These are phyloP conservation scores for Stylophora pistillata DNA, from an alignment of 64 coral and sea anemone genomes.

Conservation along the genomic window DNA sequence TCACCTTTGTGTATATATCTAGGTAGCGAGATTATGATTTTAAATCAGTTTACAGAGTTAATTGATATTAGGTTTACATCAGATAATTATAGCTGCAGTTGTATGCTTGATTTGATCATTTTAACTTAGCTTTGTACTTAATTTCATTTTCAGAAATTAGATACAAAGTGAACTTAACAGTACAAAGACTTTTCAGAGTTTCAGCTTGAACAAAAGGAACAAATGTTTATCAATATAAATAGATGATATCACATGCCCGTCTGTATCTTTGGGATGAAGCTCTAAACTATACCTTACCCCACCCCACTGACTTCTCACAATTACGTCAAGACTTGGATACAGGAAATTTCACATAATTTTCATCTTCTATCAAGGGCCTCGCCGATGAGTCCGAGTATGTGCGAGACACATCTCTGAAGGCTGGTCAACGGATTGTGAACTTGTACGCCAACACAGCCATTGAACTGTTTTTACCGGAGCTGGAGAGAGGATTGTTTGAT, in stretches of 20 bases:
- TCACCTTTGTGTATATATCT: neutral
- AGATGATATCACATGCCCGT: too few relatives aligned
- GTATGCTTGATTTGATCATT: too few relatives aligned
- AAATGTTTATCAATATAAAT: neutral
- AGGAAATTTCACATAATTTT: neutral
- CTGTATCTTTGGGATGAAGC: too few relatives aligned
- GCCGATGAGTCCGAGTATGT: constrained; percentile 97
- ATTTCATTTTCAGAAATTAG: neutral
- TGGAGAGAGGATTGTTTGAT: constrained; percentile 95
- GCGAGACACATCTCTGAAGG: constrained; percentile 84
- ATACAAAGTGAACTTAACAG: neutral
- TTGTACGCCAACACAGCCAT: constrained; percentile 91
- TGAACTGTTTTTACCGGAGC: constrained; percentile 82
- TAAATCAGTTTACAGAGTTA: neutral
- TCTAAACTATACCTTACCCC: too few relatives aligned
- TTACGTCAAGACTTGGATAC: neutral
- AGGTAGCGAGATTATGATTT: neutral
- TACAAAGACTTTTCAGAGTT: neutral
- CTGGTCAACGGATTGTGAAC: constrained; percentile 93
- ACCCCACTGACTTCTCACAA: too few relatives aligned
- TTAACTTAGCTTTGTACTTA: too few relatives aligned
- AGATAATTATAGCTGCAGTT: too few relatives aligned
- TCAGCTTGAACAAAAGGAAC: neutral
- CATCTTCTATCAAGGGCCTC: constrained; percentile 61
- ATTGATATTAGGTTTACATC: too few relatives aligned